Conservation (phyloP, 2,888 invertebrate species). For the Sinhomidia bicolor region DNA sequence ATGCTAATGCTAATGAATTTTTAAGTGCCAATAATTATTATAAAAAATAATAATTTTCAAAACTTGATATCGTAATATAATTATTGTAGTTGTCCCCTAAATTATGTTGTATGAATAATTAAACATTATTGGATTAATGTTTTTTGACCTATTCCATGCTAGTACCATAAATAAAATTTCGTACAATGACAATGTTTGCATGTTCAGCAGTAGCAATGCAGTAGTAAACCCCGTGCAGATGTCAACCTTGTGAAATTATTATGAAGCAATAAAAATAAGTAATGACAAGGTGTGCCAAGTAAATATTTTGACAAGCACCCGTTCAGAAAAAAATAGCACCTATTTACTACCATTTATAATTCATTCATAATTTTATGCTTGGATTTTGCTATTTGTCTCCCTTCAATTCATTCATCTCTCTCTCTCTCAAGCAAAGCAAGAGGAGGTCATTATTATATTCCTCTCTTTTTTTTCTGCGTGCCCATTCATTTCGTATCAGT, state of each 20-base stretch:
- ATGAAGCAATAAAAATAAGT: neutral
- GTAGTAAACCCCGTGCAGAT: neutral
- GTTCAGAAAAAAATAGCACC: neutral
- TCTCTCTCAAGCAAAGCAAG: neutral
- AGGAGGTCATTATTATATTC: slow-evolving; percentile 3
- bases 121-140: too few relatives aligned
- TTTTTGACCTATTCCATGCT: too few relatives aligned
- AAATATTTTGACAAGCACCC: slow-evolving; percentile 71
- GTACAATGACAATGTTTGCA: too few relatives aligned
- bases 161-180: too few relatives aligned
- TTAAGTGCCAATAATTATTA: too few relatives aligned
- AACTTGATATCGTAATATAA: too few relatives aligned
- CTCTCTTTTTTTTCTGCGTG: too few relatives aligned
- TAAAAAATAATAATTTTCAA: too few relatives aligned
- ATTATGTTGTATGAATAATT: too few relatives aligned
- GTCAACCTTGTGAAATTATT: slow-evolving; percentile 4
- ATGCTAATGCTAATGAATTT: too few relatives aligned
- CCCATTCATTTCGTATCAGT: slow-evolving; percentile 46
- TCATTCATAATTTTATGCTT: neutral
- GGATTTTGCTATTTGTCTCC: neutral
- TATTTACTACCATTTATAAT: neutral
- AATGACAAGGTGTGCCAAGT: slow-evolving; percentile 31
- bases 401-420: neutral
- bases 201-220: too few relatives aligned
- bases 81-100: too few relatives aligned